Evolutionary conservation across 2,113 vertebrate genomes (phyloP).

Genomic region (Microtus ochrogaster): DNA sequence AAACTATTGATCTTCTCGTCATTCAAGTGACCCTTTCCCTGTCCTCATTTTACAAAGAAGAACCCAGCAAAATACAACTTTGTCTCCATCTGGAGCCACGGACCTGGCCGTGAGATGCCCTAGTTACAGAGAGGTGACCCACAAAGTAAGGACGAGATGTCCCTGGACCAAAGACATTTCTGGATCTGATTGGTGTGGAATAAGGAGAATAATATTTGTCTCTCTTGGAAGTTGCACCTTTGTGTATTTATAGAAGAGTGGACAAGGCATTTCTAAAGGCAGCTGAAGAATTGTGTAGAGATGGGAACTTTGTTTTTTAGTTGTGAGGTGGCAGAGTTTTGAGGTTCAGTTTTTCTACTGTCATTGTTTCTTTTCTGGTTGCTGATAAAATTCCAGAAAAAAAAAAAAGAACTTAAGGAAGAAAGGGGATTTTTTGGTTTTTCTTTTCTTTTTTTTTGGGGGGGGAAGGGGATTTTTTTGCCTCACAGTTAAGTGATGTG

Average conservation of each 20-base stretch:
- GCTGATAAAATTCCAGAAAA: neutral
- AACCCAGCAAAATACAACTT: neutral
- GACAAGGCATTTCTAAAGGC: neutral
- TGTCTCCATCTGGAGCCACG: neutral
- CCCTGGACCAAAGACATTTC: neutral
- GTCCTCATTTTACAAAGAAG: neutral
- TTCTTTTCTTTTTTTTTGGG: too few species aligned
- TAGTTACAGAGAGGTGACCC: neutral
- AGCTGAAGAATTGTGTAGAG: neutral
- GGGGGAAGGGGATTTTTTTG: neutral
- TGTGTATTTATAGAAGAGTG: fast-evolving
- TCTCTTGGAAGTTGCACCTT: neutral
- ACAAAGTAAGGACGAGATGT: neutral
- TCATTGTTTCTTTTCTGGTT: neutral
- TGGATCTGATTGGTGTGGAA: neutral
- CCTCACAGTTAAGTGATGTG: neutral
- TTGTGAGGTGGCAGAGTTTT: neutral
- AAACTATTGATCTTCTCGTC: neutral
- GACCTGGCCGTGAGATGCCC: neutral
- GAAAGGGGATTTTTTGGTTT: neutral
- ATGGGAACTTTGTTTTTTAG: neutral
- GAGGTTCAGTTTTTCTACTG: neutral
- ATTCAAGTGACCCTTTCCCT: neutral
- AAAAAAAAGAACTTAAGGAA: neutral
- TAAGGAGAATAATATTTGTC: neutral